phyloP scores from a whole-genome alignment of 1,140 invertebrate genomes.

The Ylistrum balloti region DNA sequence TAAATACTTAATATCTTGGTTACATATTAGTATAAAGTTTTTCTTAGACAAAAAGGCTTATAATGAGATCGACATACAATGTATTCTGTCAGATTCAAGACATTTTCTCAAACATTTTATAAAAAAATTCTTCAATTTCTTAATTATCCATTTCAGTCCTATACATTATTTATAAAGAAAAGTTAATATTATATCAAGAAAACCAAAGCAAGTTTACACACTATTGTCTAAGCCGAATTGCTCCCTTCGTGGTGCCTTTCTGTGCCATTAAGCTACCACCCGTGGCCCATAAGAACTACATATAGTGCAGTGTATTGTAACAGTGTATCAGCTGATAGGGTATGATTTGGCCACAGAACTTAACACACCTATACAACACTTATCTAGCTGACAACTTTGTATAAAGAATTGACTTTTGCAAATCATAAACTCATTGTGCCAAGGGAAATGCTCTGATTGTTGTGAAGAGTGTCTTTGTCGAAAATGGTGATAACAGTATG shows the following conservation, averaged over 20 bases:
- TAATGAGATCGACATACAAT: too few species aligned
- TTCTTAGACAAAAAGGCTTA: too few species aligned
- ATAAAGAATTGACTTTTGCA: constrained; percentile 27
- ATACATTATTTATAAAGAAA: too few species aligned
- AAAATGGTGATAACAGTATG: background rate
- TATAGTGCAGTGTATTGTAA: background rate
- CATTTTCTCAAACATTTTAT: too few species aligned
- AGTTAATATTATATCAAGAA: too few species aligned
- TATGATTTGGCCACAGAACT: background rate
- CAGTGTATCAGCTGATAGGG: background rate
- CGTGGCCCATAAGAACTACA: background rate
- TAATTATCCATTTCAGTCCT: too few species aligned
- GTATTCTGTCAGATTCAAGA: too few species aligned
- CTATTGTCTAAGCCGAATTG: too few species aligned
- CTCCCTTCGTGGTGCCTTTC: background rate
- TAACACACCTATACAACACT: background rate
- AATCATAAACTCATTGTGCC: background rate
- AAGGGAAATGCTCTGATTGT: background rate
- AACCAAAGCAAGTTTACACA: too few species aligned
- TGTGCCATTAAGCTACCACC: background rate
- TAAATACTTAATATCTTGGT: too few species aligned
- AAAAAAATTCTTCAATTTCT: too few species aligned
- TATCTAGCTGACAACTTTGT: background rate
- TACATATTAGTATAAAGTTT: too few species aligned
- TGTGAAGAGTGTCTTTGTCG: background rate